Conservation (phyloP, 2,888 invertebrate genomes). For the Tricholauxania praeusta region DNA sequence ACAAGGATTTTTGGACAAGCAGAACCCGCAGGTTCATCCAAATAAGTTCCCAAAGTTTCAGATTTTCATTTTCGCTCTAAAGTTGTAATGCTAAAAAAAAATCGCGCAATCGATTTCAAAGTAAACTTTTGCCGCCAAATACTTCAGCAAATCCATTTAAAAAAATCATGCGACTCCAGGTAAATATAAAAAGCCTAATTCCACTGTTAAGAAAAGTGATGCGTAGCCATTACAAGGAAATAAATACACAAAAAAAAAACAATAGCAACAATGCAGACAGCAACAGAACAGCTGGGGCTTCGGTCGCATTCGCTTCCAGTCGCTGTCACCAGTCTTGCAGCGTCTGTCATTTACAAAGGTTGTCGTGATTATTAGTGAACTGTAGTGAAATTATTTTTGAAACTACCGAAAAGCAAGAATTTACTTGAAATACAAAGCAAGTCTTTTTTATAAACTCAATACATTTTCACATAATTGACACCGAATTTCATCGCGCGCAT, state of each 20-base stretch:
- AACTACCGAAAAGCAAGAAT: background rate
- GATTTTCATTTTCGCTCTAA: too few species aligned
- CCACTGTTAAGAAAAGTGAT: background rate
- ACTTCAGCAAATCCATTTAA: too few species aligned
- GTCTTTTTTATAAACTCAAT: background rate
- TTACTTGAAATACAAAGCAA: background rate
- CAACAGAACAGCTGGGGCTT: conserved; percentile 7
- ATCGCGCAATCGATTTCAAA: too few species aligned
- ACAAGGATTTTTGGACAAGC: too few species aligned
- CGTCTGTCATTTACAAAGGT: conserved; percentile 21
- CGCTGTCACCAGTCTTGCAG: conserved; percentile 1
- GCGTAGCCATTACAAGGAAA: too few species aligned
- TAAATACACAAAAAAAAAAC: conserved; percentile 2
- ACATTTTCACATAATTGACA: background rate
- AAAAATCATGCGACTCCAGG: too few species aligned
- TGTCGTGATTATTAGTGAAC: background rate
- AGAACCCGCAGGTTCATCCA: too few species aligned
- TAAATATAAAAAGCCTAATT: too few species aligned
- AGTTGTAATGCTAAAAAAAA: too few species aligned
- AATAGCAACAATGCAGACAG: conserved; percentile 1
- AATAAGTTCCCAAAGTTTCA: too few species aligned
- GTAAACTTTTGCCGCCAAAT: too few species aligned
- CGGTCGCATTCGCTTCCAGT: background rate
- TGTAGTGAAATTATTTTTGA: too few species aligned
- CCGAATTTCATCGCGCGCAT: background rate